Evolutionary conservation across 2,113 vertebrate species (phyloP).

Genomic region (Corythornis vintsioides): DNA sequence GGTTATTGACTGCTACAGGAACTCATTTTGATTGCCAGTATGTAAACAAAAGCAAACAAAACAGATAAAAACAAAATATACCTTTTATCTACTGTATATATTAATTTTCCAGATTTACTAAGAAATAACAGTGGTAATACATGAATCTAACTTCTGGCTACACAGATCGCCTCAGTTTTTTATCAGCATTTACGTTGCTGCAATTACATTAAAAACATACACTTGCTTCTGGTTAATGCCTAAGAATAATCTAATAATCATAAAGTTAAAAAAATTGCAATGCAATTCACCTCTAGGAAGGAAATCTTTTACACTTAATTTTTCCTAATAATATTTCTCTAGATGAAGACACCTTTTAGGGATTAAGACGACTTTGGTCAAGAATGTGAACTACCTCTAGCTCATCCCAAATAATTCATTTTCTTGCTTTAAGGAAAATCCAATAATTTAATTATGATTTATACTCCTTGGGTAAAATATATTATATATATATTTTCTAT

Average conservation of each 20-base stretch:
- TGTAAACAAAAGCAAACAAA: neutral
- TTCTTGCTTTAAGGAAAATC: neutral
- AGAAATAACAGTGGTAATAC: neutral
- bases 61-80: neutral
- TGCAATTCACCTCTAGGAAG: neutral
- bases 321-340: neutral
- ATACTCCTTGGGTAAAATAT: neutral
- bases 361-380: neutral
- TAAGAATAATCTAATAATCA: neutral
- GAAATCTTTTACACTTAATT: neutral
- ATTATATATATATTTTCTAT: neutral
- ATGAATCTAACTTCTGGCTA: neutral
- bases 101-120: neutral
- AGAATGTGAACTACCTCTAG: neutral
- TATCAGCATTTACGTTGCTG: neutral
- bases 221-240: neutral
- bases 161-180: neutral
- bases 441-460: neutral
- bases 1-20: neutral
- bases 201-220: neutral
- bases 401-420: neutral
- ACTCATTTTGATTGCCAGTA: neutral
- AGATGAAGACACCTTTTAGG: neutral
- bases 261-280: neutral
- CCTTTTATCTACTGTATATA: neutral